Conservation (phyloP, 2,113 vertebrate species). For the Sylvia atricapilla region DNA sequence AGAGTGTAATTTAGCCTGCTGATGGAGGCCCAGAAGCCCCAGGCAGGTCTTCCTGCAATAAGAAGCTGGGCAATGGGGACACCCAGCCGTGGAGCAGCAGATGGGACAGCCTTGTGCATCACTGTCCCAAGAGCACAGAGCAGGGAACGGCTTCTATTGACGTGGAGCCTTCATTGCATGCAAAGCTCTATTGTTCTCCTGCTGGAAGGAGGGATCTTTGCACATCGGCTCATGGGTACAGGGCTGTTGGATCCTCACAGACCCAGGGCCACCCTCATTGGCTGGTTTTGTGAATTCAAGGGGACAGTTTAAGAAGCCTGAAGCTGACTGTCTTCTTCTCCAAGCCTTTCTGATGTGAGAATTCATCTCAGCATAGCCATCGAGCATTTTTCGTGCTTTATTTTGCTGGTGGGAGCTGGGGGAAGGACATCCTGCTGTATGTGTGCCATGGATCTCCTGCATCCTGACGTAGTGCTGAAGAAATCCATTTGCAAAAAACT, state of each 20-base stretch:
- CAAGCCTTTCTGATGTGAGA: not conserved
- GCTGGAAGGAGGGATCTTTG: not conserved
- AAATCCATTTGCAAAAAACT: not conserved
- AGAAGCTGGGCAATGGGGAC: not conserved
- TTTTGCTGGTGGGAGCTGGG: not conserved
- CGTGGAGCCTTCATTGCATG: accelerated
- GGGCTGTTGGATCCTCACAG: accelerated
- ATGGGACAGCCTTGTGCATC: not conserved
- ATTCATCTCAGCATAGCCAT: not conserved
- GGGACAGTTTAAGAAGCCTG: not conserved
- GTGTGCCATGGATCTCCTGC: not conserved
- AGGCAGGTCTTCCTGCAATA: not conserved
- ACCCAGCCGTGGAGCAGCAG: not conserved
- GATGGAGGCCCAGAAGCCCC: not conserved
- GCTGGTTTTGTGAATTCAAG: not conserved
- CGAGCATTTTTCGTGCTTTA: not conserved
- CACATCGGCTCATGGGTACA: accelerated
- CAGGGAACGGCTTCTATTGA: not conserved
- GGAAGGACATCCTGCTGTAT: not conserved
- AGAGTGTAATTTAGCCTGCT: accelerated
- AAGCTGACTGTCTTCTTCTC: not conserved
- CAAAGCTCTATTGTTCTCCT: not conserved
- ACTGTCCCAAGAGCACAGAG: not conserved
- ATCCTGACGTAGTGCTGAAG: accelerated
- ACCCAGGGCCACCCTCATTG: not conserved